Evolutionary conservation across 2,113 vertebrate species (phyloP).

Genomic region (Podocnemis expansa): DNA sequence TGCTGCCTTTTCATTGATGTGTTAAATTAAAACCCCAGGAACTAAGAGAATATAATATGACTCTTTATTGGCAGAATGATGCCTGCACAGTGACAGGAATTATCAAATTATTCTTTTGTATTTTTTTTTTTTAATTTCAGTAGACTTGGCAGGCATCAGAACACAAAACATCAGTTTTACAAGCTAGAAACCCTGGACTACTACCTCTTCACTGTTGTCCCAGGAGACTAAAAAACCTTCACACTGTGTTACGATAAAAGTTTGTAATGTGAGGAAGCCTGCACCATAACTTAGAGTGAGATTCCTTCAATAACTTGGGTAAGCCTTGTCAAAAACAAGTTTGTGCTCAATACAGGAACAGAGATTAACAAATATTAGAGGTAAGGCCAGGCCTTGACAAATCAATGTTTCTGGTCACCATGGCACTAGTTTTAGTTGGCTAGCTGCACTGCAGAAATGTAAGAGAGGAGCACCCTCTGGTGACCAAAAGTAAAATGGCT

Average conservation of each 20-base stretch:
- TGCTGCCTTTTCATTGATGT: conserved; percentile 78
- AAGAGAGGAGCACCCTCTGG: no score
- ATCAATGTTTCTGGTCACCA: no score
- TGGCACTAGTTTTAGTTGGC: no score
- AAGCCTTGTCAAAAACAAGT: background rate
- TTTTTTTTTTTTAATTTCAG: conserved; percentile 45
- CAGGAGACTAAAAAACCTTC: background rate
- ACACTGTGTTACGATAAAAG: background rate
- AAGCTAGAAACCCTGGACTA: background rate
- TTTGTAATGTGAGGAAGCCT: background rate
- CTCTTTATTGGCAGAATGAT: conserved; percentile 65
- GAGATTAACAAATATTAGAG: background rate
- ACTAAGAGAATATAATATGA: conserved; percentile 63
- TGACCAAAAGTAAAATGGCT: no score
- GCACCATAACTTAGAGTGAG: background rate
- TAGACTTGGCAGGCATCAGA: conserved; percentile 31
- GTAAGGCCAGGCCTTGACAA: no score
- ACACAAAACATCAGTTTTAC: background rate
- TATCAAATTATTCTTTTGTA: conserved; percentile 31
- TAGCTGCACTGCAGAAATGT: no score
- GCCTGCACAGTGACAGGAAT: conserved; percentile 49
- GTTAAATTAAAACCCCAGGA: conserved; percentile 86
- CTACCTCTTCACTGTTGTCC: background rate
- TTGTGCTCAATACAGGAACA: background rate
- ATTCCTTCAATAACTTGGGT: background rate